Conservation (phyloP, 2,113 vertebrate genomes). For the Eurystomus gularis region DNA sequence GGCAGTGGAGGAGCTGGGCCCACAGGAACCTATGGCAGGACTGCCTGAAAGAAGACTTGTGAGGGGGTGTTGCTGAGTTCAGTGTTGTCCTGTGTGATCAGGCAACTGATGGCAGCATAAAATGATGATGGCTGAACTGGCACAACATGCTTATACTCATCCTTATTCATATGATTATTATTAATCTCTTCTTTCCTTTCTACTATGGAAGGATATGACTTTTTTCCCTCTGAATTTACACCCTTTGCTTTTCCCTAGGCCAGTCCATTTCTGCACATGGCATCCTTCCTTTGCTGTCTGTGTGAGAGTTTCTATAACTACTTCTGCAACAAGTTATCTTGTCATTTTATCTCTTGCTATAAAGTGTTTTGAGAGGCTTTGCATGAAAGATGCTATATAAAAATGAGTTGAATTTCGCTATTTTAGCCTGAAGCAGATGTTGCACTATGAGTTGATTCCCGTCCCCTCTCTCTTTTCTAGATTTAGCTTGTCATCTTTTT, state of each 20-base stretch:
- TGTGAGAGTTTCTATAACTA: not conserved
- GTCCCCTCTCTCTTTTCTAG: not conserved
- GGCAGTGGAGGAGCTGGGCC: too few species aligned
- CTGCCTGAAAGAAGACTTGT: too few species aligned
- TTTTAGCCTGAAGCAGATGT: constrained; percentile 47
- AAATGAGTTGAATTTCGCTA: constrained; percentile 41
- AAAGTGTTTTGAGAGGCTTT: constrained; percentile 33
- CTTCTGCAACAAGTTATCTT: not conserved
- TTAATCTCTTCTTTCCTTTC: not conserved
- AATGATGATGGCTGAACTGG: too few species aligned
- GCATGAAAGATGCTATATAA: constrained; percentile 24
- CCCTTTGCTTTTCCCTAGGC: not conserved
- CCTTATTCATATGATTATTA: not conserved
- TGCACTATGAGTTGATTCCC: not conserved
- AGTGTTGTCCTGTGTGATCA: too few species aligned
- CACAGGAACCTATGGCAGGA: too few species aligned
- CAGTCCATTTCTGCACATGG: not conserved
- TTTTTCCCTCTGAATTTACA: not conserved
- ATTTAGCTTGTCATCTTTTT: not conserved
- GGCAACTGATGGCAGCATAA: too few species aligned
- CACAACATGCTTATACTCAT: too few species aligned
- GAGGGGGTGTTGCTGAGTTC: too few species aligned
- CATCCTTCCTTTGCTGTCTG: not conserved
- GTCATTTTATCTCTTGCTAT: constrained; percentile 15
- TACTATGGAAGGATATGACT: not conserved